Base-by-base conservation (phyloP, 1,140 invertebrate species). In the Lepidurus arcticus region DNA sequence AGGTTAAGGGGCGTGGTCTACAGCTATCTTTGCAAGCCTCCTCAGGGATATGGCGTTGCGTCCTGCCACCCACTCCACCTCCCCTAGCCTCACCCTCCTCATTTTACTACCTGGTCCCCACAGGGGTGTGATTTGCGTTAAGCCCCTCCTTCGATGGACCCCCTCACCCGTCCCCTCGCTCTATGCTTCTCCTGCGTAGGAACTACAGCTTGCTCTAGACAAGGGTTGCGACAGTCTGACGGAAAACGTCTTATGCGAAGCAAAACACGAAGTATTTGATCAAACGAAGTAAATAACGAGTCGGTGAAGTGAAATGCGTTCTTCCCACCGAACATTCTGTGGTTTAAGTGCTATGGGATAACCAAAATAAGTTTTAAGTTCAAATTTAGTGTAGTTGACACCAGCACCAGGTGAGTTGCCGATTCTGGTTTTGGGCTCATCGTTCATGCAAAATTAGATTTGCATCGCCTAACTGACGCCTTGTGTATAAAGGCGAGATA, bases 81-180 rank as follows among this genome's bases (percentile, higher is more conserved):
- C 53, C 53, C 53, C 4, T 3, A 10, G n/a, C 53, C 53, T 16
- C 53, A 65, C 53, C 53, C 53, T 65, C 53, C 53, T 65, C 16
- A 7, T 65, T 65, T 65, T 65, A 65, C 53, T 65, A 65, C 53
- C 53, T 65, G 53, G 53, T 21, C 53, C 53, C 53, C 53, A 65
- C 53, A 65, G 53, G 53, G 53, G 53, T 65, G 53, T 65, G 53
- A 21, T 65, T 65, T 16, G 5, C 16, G 53, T 65, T 65, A 9
- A 65, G 53, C 53, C 53, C 53, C 53, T 4, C 53, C 53, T 65
- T 11, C 53, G 53, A 7, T 7, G 21, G 53, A 13, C 53, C 53
- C 53, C 6, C 53, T 65, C 53, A 21, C 53, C 21, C 21, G 53
- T 21, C 53, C 21, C 53, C 16, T 21, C 16, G 16, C 16, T 7